These are phyloP conservation scores for Saguinus imperator DNA, from an alignment of 2,113 vertebrate genomes.

Conservation along the genomic window DNA sequence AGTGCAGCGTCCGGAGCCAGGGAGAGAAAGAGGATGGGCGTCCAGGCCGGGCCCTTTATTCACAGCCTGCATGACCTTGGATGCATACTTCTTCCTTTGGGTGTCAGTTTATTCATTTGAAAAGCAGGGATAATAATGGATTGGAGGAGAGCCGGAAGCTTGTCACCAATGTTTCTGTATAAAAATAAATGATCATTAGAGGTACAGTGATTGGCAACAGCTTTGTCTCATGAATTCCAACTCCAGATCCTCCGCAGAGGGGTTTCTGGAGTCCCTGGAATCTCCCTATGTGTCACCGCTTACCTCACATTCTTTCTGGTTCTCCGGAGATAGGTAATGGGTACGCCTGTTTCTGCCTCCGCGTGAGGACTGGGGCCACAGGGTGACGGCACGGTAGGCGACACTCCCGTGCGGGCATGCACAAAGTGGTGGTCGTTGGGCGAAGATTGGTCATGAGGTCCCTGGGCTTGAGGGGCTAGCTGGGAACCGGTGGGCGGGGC, in stretches of 20 bases:
- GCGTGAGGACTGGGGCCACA: not conserved
- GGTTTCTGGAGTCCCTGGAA: not conserved
- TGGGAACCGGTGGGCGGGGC: not conserved
- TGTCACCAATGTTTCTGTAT: not conserved
- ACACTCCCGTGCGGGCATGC: not conserved
- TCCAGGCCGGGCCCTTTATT: not conserved
- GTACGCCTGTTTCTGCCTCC: not conserved
- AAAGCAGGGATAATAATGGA: not conserved
- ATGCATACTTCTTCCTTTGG: not conserved
- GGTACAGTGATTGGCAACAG: not conserved
- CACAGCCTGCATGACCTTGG: not conserved
- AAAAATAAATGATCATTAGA: constrained; percentile 20
- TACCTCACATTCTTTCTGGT: not conserved
- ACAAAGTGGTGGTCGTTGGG: not conserved
- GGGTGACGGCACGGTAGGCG: not conserved
- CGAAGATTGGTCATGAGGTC: not conserved
- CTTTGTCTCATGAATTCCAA: not conserved
- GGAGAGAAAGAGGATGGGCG: too few relatives aligned
- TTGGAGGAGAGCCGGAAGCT: not conserved
- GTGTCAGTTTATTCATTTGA: constrained; percentile 35
- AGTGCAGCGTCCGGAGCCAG: not conserved
- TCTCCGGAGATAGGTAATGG: not conserved
- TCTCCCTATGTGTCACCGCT: not conserved
- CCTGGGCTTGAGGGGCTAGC: not conserved
- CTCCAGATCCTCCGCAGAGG: constrained; percentile 31